phyloP scores from a whole-genome alignment of 2,888 invertebrate genomes.

The Drosophila suboccidentalis region DNA sequence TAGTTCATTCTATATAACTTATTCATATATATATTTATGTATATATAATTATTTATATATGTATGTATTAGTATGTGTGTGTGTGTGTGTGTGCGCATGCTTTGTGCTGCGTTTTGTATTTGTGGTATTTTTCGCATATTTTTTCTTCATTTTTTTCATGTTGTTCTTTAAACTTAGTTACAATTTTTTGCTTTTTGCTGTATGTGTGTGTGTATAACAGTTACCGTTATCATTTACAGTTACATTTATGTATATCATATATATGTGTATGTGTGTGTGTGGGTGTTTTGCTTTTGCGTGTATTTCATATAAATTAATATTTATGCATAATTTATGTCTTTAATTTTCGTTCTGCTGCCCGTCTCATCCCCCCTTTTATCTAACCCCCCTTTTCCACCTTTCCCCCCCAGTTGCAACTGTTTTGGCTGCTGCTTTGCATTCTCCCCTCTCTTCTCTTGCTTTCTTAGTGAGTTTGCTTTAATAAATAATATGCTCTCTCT shows the following conservation, averaged over 20 bases:
- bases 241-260: conserved; percentile 58
- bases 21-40: conserved; percentile 38
- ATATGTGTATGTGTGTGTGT: conserved; percentile 37
- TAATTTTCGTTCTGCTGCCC: conserved; percentile 78
- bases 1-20: conserved; percentile 53
- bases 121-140: conserved; percentile 19
- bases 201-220: conserved; percentile 48
- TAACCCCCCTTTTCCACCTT: background rate
- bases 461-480: background rate
- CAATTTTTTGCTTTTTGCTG: conserved; percentile 40
- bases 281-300: conserved; percentile 27
- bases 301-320: conserved; percentile 76
- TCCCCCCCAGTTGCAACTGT: no score
- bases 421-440: no score
- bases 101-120: conserved; percentile 61
- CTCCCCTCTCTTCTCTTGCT: background rate
- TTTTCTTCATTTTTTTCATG: conserved; percentile 17
- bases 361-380: background rate
- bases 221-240: conserved; percentile 57
- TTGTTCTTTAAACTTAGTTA: conserved; percentile 35
- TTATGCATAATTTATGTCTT: conserved; percentile 82
- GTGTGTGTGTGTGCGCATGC: conserved; percentile 61
- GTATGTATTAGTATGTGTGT: conserved; percentile 52
- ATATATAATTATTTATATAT: conserved; percentile 45
- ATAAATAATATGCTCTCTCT: conserved; percentile 13